phyloP scores from a whole-genome alignment of 2,113 vertebrate genomes.

The Heliornis fulica region DNA sequence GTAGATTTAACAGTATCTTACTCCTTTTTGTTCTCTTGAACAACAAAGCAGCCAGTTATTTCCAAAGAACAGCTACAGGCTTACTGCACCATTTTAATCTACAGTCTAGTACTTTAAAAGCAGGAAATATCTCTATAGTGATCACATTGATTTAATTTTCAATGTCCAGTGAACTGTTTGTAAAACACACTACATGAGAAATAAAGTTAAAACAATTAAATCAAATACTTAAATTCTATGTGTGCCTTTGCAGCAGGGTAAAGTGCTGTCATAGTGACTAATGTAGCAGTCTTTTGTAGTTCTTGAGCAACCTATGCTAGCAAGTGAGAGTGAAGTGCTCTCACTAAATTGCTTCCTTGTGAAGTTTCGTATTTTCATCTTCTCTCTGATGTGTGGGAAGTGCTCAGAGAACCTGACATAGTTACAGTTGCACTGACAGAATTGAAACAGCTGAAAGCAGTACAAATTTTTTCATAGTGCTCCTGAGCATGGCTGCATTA shows the following conservation, averaged over 20 bases:
- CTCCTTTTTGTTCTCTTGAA: neutral
- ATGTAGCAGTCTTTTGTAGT: neutral
- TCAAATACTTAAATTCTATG: neutral
- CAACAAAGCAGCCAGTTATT: neutral
- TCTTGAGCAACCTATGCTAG: neutral
- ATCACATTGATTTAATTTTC: neutral
- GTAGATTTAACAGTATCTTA: neutral
- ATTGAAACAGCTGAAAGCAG: neutral
- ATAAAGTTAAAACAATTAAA: neutral
- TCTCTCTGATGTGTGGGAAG: neutral
- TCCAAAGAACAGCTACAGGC: neutral
- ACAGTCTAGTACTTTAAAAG: neutral
- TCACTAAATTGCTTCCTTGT: neutral
- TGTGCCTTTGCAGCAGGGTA: neutral
- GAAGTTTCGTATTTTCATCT: neutral
- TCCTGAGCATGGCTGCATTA: accelerated
- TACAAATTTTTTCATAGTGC: neutral
- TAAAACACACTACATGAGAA: neutral
- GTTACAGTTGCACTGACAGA: neutral
- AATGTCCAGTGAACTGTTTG: neutral
- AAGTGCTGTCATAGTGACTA: neutral
- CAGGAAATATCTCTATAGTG: neutral
- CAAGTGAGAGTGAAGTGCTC: neutral
- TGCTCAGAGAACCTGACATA: neutral
- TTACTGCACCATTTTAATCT: neutral